Evolutionary conservation across 2,797 vertebrate species (phyloP), one percentile per base, ranked within the genome.

Genomic region (Melanotaenia nigrans): DNA sequence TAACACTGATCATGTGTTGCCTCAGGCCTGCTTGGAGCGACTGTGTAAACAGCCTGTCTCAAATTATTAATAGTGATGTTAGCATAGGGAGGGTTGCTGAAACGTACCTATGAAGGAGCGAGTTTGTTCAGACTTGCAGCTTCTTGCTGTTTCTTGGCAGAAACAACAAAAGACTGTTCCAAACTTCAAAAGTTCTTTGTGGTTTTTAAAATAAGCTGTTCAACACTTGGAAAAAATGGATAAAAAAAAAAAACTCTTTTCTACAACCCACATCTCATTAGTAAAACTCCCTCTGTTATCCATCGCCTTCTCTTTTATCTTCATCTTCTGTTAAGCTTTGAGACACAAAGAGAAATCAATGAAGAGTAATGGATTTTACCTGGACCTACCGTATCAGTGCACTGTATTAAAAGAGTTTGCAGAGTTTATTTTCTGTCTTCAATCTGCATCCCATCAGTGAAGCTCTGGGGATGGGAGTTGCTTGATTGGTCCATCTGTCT

Each of bases 351-450:
- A 36, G 53, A 77, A 78, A 82, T 87, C 82, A 77, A 82, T 86
- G 30, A 54, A 80, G 47, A 83, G 61, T 77, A 82, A 83, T 80
- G 28, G 71, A 66, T 83, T 68, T 78, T 73, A 78, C 77, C 74
- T 69, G 35, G 24, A 60, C 51, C 75, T 72, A 75, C 59, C 56
- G 71, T 68, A 67, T 64, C 71, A 75, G 35, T 42, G 32, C 10
- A 22, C 56, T 64, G 65, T 61, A 71, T 68, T 24, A 62, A 49
- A 62, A 56, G 60, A 64, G 16, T 40, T 61, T 69, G 40, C 61
- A 51, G 57, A n/a, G n/a, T n/a, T n/a, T 38, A 57, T 69, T 66
- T 61, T 68, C n/a, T 66, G 20, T 28, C n/a, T 57, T 71, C 32
- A 63, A 22, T 67, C 45, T 62, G 58, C 32, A 47, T 35, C 49